Percentiles rank a stretch among this genome's conserved stretches.
Evolutionary conservation across 30 jellyfish, hydroid and myxozoan species (phyloP).

Genomic region (Aurelia aurita): DNA sequence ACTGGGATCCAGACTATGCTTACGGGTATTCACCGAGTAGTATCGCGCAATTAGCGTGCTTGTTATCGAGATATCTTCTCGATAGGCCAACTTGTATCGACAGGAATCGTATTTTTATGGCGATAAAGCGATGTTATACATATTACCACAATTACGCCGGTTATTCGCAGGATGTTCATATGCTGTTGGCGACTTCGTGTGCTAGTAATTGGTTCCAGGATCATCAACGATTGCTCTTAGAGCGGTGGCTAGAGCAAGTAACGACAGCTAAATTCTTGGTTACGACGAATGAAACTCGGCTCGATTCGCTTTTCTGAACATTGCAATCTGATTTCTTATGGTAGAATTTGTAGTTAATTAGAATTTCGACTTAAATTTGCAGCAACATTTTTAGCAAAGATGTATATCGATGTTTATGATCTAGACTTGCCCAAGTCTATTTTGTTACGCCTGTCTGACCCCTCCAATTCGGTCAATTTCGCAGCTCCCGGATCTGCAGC

Average conservation of each 20-base stretch:
- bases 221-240: slow-evolving; percentile 88
- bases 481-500: no score
- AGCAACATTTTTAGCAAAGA: no score
- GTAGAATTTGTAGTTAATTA: no score
- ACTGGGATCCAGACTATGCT: slow-evolving; percentile 91
- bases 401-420: no score
- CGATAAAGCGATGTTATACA: slow-evolving; percentile 93
- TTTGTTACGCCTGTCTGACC: no score
- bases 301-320: slow-evolving; percentile 13
- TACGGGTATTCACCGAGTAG: slow-evolving; percentile 98
- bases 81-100: slow-evolving; percentile 86
- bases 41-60: slow-evolving; percentile 85
- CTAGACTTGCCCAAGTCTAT: no score
- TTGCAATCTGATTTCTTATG: no score
- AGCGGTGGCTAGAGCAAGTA: slow-evolving; percentile 91
- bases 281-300: background rate
- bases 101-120: slow-evolving; percentile 92
- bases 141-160: slow-evolving; percentile 96
- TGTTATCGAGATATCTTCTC: slow-evolving; percentile 81
- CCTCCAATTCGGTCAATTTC: no score
- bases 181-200: slow-evolving; percentile 94
- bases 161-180: slow-evolving; percentile 94
- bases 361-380: no score
- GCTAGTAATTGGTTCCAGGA: slow-evolving; percentile 99
- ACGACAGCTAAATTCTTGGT: slow-evolving; percentile 31